Base-by-base conservation (phyloP, 1,140 invertebrate species). In the Nasonia giraulti region DNA sequence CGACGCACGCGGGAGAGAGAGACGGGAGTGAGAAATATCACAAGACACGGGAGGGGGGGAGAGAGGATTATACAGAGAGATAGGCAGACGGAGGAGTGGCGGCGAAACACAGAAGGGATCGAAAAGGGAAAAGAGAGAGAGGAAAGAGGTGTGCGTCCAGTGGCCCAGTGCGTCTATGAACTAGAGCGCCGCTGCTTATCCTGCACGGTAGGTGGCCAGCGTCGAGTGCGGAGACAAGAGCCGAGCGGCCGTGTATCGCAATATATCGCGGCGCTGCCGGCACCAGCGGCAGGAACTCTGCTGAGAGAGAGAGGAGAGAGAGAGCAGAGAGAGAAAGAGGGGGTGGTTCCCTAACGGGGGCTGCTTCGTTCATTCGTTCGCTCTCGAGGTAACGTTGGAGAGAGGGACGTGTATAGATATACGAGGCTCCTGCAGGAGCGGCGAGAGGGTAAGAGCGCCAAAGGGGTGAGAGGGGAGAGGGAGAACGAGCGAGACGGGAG, bases 211-310 rank as follows among this genome's bases (percentile, higher is more conserved):
- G 88, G 90, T 90, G 89, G 88, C 89, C 87, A 90, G 89, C 90
- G 89, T 91, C 88, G 87, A 90, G 89, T 90, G 89, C 91, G 88
- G 91, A 91, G 90, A 91, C 90, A 50, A 76, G 71, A 75, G 71
- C 68, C 3, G 50, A 90, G 90, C 89, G 89, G 17, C 89, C 87
- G 89, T 92, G 91, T 92, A 92, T 92, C 91, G 92, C 90, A 90
- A 91, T 92, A 91, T 92, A 92, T 92, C 92, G 92, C 90, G 89
- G 89, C 88, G 90, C 87, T 86, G 87, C 88, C 89, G 89, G 88
- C 90, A 89, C 88, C 85, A 81, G 86, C 83, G 87, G 86, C 79
- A 85, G 55, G 20, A 74, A 37, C 37, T 87, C 86, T 83, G 62
- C 44, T 27, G 75, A 69, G 31, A 69, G 82, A 74, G 47, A 47